Evolutionary conservation across 1,140 invertebrate species (phyloP).

Genomic region (Dendrolimus kikuchii): DNA sequence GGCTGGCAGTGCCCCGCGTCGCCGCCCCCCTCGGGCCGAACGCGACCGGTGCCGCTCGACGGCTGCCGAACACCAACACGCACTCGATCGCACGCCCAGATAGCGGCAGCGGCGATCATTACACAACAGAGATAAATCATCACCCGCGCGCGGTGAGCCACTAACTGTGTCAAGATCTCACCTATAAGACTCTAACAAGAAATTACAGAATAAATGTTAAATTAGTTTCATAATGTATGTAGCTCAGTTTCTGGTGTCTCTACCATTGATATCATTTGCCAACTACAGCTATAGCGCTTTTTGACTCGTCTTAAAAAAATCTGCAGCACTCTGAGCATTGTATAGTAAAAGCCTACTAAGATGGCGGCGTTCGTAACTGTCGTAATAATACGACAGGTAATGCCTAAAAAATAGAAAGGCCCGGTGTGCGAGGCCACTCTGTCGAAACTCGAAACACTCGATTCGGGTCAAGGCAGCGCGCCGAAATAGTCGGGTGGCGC

Average conservation of each 20-base stretch:
- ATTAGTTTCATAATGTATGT: too few species aligned
- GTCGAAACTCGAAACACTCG: constrained; percentile 68
- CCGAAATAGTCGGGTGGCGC: constrained; percentile 67
- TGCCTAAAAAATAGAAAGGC: constrained; percentile 72
- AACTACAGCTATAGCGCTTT: too few species aligned
- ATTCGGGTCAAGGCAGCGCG: constrained; percentile 69
- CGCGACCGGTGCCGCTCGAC: constrained; percentile 5
- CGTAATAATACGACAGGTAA: constrained; percentile 70
- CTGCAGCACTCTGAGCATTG: constrained; percentile 23
- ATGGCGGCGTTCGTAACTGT: constrained; percentile 57
- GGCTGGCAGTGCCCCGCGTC: constrained; percentile 43
- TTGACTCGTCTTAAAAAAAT: constrained; percentile 5
- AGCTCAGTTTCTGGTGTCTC: too few species aligned
- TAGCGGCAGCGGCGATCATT: constrained; percentile 45
- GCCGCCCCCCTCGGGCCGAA: constrained; percentile 21
- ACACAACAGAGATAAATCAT: constrained; percentile 64
- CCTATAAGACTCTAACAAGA: constrained; percentile 16
- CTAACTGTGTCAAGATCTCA: constrained; percentile 64
- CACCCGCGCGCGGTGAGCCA: constrained; percentile 53
- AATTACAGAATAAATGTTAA: too few species aligned
- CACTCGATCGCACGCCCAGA: constrained; percentile 45
- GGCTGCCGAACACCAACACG: constrained; percentile 32
- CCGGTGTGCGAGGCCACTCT: constrained; percentile 68
- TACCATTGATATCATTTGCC: too few species aligned
- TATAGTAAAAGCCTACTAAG: constrained; percentile 50